These are phyloP conservation scores for Brachyhypopomus occidentalis DNA, from an alignment of 2,113 vertebrate genomes.

Conservation along the genomic window DNA sequence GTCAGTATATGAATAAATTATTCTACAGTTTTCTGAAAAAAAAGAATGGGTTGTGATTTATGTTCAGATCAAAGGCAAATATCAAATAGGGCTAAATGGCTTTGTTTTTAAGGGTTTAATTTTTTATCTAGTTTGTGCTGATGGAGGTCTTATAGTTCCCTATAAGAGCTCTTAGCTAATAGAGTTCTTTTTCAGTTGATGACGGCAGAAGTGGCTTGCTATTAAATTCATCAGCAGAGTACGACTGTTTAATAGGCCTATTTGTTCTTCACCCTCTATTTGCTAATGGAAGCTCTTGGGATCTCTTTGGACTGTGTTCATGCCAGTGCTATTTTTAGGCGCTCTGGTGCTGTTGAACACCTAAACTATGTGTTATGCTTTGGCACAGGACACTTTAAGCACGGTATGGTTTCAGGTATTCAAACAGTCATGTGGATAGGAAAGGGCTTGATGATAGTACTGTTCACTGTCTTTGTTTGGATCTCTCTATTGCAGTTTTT, in stretches of 20 bases:
- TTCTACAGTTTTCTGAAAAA: too few species aligned
- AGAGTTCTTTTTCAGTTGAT: too few species aligned
- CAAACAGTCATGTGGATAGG: conserved; percentile 10
- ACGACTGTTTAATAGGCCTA: not conserved
- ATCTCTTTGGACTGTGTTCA: conserved; percentile 51
- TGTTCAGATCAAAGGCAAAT: too few species aligned
- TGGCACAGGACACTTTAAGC: conserved; percentile 51
- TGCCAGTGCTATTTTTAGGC: conserved; percentile 59
- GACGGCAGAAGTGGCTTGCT: too few species aligned
- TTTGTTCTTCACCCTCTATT: conserved; percentile 20
- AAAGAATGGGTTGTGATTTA: too few species aligned
- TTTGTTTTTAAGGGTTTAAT: too few species aligned
- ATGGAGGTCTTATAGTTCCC: too few species aligned
- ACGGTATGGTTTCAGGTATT: conserved; percentile 34
- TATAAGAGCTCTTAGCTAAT: too few species aligned
- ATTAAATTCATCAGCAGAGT: too few species aligned
- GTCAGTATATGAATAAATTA: too few species aligned
- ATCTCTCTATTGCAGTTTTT: too few species aligned
- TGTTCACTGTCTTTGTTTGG: not conserved
- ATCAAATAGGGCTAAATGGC: not conserved
- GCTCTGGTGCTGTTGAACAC: conserved; percentile 43
- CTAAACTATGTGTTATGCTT: conserved; percentile 60
- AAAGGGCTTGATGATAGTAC: not conserved
- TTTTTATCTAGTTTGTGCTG: too few species aligned
- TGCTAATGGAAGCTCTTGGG: conserved; percentile 36